Percentiles rank a stretch among this genome's conserved stretches.
phyloP scores from a whole-genome alignment of 92 coral and sea anemone species.

The Zoanthus solanderi region DNA sequence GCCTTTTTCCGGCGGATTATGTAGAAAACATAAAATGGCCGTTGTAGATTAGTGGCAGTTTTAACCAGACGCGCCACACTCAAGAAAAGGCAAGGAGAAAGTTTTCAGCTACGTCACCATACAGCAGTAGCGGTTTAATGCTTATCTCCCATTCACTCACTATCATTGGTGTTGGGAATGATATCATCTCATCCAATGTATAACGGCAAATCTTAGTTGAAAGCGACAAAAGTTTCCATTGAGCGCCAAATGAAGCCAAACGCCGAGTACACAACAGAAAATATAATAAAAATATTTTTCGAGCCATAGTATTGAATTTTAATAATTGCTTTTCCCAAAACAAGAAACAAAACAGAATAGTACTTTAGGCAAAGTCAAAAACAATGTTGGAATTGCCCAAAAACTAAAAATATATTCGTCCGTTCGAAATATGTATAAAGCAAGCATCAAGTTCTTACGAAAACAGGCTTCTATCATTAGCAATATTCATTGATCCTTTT shows the following conservation, averaged over 20 bases:
- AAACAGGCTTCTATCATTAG: too few species aligned
- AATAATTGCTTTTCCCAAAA: not conserved
- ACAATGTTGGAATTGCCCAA: too few species aligned
- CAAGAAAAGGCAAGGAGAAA: slow-evolving; percentile 31
- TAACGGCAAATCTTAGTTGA: slow-evolving; percentile 32
- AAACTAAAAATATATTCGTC: too few species aligned
- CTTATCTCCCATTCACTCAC: slow-evolving; percentile 26
- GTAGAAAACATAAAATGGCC: not conserved
- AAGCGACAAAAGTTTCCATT: slow-evolving; percentile 19
- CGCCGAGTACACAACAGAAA: not conserved
- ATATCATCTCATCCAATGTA: slow-evolving; percentile 42
- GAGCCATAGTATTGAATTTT: not conserved
- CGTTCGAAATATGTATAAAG: too few species aligned
- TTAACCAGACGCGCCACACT: slow-evolving; percentile 32
- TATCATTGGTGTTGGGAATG: slow-evolving; percentile 40
- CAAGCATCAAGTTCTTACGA: too few species aligned
- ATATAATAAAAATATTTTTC: not conserved
- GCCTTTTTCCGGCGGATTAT: not conserved
- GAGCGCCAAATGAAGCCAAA: slow-evolving; percentile 3
- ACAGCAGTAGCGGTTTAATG: not conserved
- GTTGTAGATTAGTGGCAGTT: slow-evolving; percentile 4
- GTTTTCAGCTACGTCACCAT: slow-evolving; percentile 27
- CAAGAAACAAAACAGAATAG: not conserved
- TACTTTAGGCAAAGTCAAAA: not conserved
- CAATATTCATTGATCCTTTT: too few species aligned